These are phyloP conservation scores for Mercenaria mercenaria DNA, from an alignment of 1,140 invertebrate genomes.

Conservation along the genomic window DNA sequence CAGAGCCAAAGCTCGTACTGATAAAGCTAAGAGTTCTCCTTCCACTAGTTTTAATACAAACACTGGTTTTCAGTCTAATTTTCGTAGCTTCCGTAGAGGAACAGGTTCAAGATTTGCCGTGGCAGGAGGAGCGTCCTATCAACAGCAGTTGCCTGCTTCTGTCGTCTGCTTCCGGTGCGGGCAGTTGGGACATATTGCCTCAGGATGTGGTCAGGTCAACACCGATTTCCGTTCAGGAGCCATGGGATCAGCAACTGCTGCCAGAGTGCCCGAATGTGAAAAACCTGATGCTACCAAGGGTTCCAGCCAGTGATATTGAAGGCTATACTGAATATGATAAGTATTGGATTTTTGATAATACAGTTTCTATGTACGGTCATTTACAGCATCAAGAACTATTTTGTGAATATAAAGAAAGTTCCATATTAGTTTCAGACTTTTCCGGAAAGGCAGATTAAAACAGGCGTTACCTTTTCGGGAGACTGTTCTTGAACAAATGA, in stretches of 20 bases:
- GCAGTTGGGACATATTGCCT: background rate
- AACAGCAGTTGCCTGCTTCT: background rate
- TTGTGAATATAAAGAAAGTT: background rate
- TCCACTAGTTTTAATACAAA: too few species aligned
- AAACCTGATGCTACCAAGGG: background rate
- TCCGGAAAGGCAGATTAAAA: background rate
- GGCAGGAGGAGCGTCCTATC: too few species aligned
- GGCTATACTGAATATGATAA: background rate
- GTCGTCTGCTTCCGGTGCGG: background rate
- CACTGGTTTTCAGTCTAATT: too few species aligned
- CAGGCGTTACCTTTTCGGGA: background rate
- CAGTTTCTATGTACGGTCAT: background rate
- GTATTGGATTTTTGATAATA: constrained; percentile 8
- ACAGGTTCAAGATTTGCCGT: too few species aligned
- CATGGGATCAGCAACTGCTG: background rate
- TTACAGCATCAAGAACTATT: background rate
- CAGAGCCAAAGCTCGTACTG: too few species aligned
- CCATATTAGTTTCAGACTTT: background rate
- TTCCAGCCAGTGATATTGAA: background rate
- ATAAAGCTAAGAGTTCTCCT: too few species aligned
- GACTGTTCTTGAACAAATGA: too few species aligned
- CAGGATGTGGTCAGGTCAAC: background rate
- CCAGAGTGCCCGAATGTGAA: background rate
- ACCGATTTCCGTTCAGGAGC: background rate
- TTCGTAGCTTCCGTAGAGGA: too few species aligned